phyloP scores from a whole-genome alignment of 1,140 invertebrate species.

The Aphidius ervi region DNA sequence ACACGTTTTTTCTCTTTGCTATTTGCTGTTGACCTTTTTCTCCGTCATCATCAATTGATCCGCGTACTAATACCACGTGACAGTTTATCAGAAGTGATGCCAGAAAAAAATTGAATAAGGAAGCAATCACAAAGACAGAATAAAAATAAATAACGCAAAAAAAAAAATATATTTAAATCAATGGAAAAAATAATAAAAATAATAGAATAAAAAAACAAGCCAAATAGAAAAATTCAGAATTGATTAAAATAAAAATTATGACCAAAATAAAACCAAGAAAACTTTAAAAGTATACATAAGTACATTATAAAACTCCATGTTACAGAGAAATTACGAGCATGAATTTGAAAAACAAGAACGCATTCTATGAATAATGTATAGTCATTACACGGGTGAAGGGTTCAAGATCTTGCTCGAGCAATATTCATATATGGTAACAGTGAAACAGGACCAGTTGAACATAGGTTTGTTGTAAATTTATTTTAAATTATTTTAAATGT shows the following conservation, averaged over 20 bases:
- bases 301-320: conserved; percentile 34
- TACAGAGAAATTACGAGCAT: conserved; percentile 36
- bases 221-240: not conserved
- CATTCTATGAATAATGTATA: conserved; percentile 45
- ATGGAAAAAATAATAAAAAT: not conserved
- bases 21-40: conserved; percentile 30
- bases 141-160: not conserved
- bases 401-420: conserved; percentile 34
- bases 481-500: no score
- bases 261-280: conserved; percentile 25
- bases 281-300: no score
- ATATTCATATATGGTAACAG: no score
- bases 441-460: no score
- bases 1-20: conserved; percentile 42
- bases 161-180: not conserved
- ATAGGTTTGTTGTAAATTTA: no score
- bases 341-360: conserved; percentile 39
- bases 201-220: not conserved
- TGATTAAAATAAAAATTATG: not conserved
- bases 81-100: conserved; percentile 12
- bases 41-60: conserved; percentile 27
- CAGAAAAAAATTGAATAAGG: not conserved
- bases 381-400: conserved; percentile 48
- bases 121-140: not conserved
- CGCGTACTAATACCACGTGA: conserved; percentile 22